Conservation (phyloP, 2,888 invertebrate genomes). For the Tipula vernalis region DNA sequence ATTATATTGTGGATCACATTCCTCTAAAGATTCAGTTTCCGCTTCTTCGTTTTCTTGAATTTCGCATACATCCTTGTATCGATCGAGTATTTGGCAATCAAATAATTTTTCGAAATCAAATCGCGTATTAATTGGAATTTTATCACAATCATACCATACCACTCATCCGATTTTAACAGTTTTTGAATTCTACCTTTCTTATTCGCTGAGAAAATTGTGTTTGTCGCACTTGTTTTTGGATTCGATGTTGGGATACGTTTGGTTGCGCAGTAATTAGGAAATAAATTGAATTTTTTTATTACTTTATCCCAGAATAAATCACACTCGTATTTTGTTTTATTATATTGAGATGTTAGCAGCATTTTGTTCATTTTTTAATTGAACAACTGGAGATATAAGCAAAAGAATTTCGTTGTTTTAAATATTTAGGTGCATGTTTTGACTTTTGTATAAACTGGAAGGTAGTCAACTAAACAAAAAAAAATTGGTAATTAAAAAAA, state of each 20-base stretch:
- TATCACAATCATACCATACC: slow-evolving; percentile 26
- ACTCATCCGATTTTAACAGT: slow-evolving; percentile 22
- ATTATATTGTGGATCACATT: background rate
- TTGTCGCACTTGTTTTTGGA: background rate
- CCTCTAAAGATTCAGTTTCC: slow-evolving; percentile 12
- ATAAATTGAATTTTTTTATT: background rate
- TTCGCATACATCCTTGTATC: slow-evolving; percentile 17
- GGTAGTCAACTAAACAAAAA: too few species aligned
- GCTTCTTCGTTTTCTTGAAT: slow-evolving; percentile 18
- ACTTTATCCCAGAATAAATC: background rate
- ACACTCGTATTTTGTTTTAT: background rate
- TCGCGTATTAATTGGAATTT: slow-evolving; percentile 24
- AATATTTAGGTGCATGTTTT: background rate
- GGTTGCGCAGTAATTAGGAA: background rate
- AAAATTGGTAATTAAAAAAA: too few species aligned
- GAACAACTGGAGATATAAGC: background rate
- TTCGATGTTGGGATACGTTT: background rate
- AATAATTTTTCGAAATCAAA: slow-evolving; percentile 22
- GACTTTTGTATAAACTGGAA: background rate
- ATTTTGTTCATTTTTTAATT: background rate
- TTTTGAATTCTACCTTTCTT: slow-evolving; percentile 20
- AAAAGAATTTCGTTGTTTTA: background rate
- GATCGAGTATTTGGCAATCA: slow-evolving; percentile 22
- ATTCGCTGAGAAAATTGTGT: slow-evolving; percentile 14
- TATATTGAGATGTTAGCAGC: background rate